Evolutionary conservation across 2,888 invertebrate species (phyloP), one percentile per base, ranked within the genome.

Genomic region (Macrostomum cliftonense): DNA sequence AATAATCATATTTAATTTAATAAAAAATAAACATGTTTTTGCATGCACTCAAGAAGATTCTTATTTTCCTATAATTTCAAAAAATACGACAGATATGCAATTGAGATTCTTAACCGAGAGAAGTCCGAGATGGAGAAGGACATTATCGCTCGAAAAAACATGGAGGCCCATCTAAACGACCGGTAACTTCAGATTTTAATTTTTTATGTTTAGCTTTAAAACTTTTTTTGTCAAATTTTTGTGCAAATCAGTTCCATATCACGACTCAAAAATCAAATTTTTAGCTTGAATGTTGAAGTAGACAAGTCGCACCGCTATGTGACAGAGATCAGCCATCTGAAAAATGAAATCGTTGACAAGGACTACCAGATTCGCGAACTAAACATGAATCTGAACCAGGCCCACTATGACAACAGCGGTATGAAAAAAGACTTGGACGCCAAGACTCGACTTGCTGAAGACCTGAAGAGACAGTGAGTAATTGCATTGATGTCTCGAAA

Each of bases 381-480:
- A 11, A 40, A 40, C 9, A 40, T 17, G 20, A 17, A 16, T 40
- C 40, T 40, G 2, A 40, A 19, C 40, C 40, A 40, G 20, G 40
- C 40, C 40, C 20, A 19, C 2, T 40, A 17, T 9, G 40, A 40
- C 40, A 17, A 17, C 40, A 40, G 20, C 20, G 40, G 16, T 2
- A 19, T 19, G 16, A 16, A 40, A 11, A 40, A 40, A 40, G 61
- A 57, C 19, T 53, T 59, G 39, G 61, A 63, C 17, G 58, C 58
- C 42, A 45, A 61, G 36, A 56, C 60, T 12, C 50, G 62, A 17
- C 64, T 64, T 51, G 59, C 58, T 46, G 58, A 62, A 37, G 58
- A 58, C 12, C 56, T 59, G 42, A 63, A 62, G 52, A 53, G 57
- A 43, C 62, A 63, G 65, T 65, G 20, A 49, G 54, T 43, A 14